Evolutionary conservation across 1,140 invertebrate genomes (phyloP).

Genomic region (Drosophila santomea): DNA sequence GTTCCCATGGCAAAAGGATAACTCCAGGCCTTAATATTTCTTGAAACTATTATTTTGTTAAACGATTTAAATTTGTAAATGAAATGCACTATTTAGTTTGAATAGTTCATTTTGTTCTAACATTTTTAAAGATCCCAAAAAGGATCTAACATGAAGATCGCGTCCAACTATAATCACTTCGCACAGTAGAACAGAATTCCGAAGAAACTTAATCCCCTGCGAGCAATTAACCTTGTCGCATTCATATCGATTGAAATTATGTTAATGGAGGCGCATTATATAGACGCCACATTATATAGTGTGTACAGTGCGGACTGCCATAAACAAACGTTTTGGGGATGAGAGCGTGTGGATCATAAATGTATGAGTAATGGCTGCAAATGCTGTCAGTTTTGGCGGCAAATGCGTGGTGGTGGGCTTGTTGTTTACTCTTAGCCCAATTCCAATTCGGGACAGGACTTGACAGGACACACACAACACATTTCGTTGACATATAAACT

Average conservation of each 20-base stretch:
- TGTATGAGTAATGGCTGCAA: conserved; percentile 8
- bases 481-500: conserved; percentile 58
- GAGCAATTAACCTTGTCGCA: conserved; percentile 31
- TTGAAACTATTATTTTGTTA: too few relatives aligned
- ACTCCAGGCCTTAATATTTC: not conserved
- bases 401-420: not conserved
- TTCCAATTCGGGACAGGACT: conserved; percentile 10
- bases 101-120: too few relatives aligned
- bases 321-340: not conserved
- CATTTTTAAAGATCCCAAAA: too few relatives aligned
- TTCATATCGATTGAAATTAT: conserved; percentile 46
- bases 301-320: not conserved
- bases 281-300: not conserved
- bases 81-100: too few relatives aligned
- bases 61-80: too few relatives aligned
- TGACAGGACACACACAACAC: conserved; percentile 44
- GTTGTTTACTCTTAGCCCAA: not conserved
- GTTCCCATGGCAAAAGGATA: not conserved
- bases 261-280: conserved; percentile 34
- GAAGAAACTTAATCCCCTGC: not conserved
- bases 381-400: conserved; percentile 15
- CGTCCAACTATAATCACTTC: not conserved
- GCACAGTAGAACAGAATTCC: not conserved
- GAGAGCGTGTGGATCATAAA: conserved; percentile 1
- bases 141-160: too few relatives aligned